phyloP scores from a whole-genome alignment of 53 echinoderm and acorn worm genomes.

The Crossaster papposus region DNA sequence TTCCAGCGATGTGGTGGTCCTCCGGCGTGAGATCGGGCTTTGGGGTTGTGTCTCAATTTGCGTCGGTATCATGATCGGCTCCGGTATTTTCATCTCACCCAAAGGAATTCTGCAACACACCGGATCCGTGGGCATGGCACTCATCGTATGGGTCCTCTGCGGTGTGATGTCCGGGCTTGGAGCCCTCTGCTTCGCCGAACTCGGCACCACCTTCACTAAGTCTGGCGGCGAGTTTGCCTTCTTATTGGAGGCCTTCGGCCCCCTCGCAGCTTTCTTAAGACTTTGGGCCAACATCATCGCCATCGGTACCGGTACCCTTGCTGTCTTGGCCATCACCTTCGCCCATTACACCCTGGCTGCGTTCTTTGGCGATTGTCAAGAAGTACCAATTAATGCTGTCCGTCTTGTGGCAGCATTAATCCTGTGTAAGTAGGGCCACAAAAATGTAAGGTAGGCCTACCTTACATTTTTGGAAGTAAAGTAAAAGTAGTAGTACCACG shows the following conservation, averaged over 20 bases:
- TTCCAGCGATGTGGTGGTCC: constrained; percentile 62
- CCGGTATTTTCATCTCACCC: constrained; percentile 72
- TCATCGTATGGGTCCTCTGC: constrained; percentile 66
- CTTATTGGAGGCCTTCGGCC: constrained; percentile 68
- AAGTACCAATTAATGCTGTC: constrained; percentile 39
- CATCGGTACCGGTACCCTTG: constrained; percentile 61
- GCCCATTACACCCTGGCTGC: constrained; percentile 61
- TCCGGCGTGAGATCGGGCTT: constrained; percentile 66
- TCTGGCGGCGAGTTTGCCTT: constrained; percentile 70
- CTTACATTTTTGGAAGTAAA: too few relatives aligned
- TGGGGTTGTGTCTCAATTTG: constrained; percentile 68
- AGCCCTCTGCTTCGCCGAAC: constrained; percentile 70
- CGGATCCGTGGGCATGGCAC: constrained; percentile 69
- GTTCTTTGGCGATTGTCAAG: constrained; percentile 54
- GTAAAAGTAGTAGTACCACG: too few relatives aligned
- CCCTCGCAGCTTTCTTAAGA: constrained; percentile 55
- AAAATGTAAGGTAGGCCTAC: too few relatives aligned
- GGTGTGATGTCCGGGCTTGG: constrained; percentile 68
- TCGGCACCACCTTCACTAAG: constrained; percentile 67
- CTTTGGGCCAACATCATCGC: constrained; percentile 64
- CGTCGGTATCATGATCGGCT: constrained; percentile 71
- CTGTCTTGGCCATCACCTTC: constrained; percentile 69
- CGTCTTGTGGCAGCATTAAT: constrained; percentile 60
- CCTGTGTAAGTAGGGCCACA: constrained; percentile 71
- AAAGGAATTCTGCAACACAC: constrained; percentile 68